A percentile compares a stretch with the other conserved stretches of the same genome.
Conservation (phyloP, 1,140 invertebrate species). For the Formica selysi region DNA sequence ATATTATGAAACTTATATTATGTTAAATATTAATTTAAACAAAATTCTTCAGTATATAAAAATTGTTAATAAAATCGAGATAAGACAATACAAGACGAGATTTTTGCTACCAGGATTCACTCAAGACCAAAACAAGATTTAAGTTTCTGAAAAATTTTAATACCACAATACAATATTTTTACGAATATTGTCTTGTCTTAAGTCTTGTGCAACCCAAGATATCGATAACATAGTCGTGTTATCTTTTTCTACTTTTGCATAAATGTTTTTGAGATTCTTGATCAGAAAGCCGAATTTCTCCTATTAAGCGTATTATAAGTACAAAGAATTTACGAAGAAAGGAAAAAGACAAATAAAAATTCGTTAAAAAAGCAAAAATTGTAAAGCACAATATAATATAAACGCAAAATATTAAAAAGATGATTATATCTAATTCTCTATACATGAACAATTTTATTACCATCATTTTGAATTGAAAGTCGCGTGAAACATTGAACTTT, state of each 20-base stretch:
- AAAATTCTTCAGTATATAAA: no score
- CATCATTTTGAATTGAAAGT: background rate
- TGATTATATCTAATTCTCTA: background rate
- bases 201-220: no score
- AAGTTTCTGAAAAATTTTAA: no score
- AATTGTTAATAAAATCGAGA: no score
- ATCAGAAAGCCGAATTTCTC: background rate
- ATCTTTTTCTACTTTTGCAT: background rate
- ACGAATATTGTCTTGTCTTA: no score
- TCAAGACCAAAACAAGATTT: no score
- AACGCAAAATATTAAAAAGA: background rate
- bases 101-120: no score
- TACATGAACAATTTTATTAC: conserved; percentile 3
- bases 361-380: background rate
- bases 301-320: background rate
- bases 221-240: background rate
- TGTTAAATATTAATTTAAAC: no score
- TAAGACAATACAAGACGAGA: no score
- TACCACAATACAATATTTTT: no score
- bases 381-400: background rate
- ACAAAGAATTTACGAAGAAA: background rate
- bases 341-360: background rate
- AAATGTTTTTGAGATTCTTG: background rate
- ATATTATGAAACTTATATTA: no score
- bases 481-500: conserved; percentile 66